Conservation (phyloP, 1,140 invertebrate species). For the Hormaphis cornu region DNA sequence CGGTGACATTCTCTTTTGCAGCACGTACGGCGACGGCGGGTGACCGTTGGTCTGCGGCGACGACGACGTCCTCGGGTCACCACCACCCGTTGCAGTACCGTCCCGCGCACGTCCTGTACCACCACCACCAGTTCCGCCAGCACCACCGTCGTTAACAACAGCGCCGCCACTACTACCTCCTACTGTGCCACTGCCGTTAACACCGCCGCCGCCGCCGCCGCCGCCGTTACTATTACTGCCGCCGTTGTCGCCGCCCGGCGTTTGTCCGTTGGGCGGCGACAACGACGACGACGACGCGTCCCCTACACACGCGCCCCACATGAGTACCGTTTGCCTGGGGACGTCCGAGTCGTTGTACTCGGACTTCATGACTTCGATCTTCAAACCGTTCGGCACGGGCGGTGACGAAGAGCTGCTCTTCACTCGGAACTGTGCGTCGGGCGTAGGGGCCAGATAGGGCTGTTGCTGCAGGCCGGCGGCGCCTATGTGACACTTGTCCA, state of each 20-base stretch:
- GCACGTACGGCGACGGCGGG: constrained; percentile 30
- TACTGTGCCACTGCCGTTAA: background rate
- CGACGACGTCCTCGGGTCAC: constrained; percentile 34
- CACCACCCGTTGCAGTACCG: background rate
- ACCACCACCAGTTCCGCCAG: background rate
- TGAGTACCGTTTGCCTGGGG: constrained; percentile 71
- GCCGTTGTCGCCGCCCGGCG: constrained; percentile 23
- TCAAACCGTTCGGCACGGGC: constrained; percentile 47
- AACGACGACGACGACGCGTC: constrained; percentile 39
- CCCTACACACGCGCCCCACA: constrained; percentile 53
- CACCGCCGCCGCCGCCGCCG: background rate
- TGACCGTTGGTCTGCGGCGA: constrained; percentile 35
- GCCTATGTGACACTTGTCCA: constrained; percentile 42
- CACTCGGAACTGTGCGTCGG: constrained; percentile 37
- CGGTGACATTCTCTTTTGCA: constrained; percentile 36
- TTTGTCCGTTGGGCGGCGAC: constrained; percentile 44
- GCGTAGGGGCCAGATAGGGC: constrained; percentile 41
- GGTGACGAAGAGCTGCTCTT: constrained; percentile 48
- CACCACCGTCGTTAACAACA: constrained; percentile 17
- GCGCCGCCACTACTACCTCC: background rate
- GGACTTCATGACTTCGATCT: constrained; percentile 54
- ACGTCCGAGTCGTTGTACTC: constrained; percentile 49
- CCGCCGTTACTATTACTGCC: background rate
- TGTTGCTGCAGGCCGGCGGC: constrained; percentile 2
- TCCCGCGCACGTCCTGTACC: background rate